These are phyloP conservation scores for Deilephila elpenor DNA, from an alignment of 2,888 invertebrate genomes.

Conservation along the genomic window DNA sequence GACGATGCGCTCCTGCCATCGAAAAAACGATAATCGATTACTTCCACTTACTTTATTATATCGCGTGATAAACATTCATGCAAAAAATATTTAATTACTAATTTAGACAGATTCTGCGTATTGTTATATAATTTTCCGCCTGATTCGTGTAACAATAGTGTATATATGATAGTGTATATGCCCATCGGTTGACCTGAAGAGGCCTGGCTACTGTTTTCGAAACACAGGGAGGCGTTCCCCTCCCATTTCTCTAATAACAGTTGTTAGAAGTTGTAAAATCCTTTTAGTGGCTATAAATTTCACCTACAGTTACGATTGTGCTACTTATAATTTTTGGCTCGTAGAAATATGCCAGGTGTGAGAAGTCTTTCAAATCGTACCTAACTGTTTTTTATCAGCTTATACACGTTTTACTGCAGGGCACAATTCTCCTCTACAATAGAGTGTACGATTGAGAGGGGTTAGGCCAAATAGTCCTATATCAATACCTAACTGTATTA, in stretches of 20 bases:
- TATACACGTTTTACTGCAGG: no score
- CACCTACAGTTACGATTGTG: background rate
- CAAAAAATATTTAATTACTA: constrained; percentile 7
- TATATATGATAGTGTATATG: background rate
- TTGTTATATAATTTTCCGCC: background rate
- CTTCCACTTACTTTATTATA: constrained; percentile 20
- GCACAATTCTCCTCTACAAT: no score
- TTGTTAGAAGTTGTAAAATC: background rate
- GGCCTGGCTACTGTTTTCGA: background rate
- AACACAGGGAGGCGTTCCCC: background rate
- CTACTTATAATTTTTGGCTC: background rate
- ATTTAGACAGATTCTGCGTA: background rate
- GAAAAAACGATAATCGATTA: constrained; percentile 9
- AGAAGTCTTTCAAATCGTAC: background rate
- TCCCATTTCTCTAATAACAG: constrained; percentile 6
- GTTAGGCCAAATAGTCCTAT: no score
- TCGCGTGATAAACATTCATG: constrained; percentile 17
- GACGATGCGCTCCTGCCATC: background rate
- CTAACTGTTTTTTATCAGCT: no score
- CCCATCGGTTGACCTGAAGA: background rate
- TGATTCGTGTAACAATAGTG: constrained; percentile 3
- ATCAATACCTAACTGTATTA: background rate
- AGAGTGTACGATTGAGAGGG: no score
- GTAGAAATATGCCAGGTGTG: background rate
- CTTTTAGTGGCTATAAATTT: background rate